phyloP scores from a whole-genome alignment of 2,113 vertebrate species.

The Gobio gobio region DNA sequence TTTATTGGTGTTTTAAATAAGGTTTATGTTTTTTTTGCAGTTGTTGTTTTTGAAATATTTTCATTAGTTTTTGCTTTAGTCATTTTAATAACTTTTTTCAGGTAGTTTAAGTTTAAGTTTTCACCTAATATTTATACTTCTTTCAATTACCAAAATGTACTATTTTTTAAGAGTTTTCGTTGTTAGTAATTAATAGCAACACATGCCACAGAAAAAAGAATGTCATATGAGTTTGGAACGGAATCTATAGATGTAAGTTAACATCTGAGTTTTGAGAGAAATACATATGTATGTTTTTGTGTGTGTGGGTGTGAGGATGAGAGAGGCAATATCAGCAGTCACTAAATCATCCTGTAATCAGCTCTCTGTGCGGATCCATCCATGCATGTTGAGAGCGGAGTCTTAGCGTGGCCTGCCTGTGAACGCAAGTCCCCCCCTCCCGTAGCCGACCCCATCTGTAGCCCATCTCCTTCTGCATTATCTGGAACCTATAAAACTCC shows the following conservation, averaged over 20 bases:
- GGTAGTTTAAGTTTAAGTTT: neutral
- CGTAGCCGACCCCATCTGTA: constrained; percentile 78
- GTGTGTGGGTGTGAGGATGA: constrained; percentile 23
- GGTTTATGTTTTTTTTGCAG: neutral
- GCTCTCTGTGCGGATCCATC: constrained; percentile 62
- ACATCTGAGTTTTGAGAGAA: constrained; percentile 8
- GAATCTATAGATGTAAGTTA: neutral
- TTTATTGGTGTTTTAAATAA: neutral
- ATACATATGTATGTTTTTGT: constrained; percentile 35
- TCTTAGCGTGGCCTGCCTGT: constrained; percentile 54
- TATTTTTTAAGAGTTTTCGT: neutral
- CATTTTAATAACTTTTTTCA: neutral
- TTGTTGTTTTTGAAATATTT: neutral
- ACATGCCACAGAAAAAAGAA: neutral
- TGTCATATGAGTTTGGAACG: neutral
- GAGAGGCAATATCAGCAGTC: constrained; percentile 59
- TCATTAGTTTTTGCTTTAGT: neutral
- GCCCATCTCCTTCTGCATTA: constrained; percentile 78
- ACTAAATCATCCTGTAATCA: constrained; percentile 78
- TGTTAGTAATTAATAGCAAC: neutral
- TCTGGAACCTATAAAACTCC: constrained; percentile 81
- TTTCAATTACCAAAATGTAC: neutral
- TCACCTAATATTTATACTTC: no score
- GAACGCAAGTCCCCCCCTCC: constrained; percentile 58
- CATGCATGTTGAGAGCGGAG: constrained; percentile 60